Evolutionary conservation across 2,797 vertebrate genomes (phyloP).

Genomic region (Chrysocyon brachyurus): DNA sequence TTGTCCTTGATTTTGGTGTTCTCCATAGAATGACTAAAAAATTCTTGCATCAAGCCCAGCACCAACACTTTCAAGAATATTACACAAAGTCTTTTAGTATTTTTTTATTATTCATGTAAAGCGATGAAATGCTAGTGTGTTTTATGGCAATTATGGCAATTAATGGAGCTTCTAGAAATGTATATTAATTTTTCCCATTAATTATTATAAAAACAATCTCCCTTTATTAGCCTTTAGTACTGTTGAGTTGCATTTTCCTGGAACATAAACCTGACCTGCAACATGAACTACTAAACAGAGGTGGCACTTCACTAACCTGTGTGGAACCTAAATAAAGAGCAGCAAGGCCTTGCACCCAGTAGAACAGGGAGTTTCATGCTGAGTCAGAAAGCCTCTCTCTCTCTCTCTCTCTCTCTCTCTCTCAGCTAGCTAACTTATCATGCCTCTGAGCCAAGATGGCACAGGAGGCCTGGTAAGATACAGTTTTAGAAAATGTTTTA

Average conservation of each 20-base stretch:
- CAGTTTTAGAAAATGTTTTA: background rate
- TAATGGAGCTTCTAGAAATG: background rate
- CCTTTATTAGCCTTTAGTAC: background rate
- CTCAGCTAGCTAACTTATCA: background rate
- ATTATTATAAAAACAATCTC: background rate
- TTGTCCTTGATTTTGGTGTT: background rate
- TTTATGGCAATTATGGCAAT: background rate
- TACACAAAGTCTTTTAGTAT: background rate
- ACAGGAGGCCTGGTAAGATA: background rate
- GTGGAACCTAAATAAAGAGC: background rate
- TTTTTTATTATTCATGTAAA: constrained; percentile 20
- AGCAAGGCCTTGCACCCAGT: background rate
- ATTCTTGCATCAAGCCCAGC: background rate
- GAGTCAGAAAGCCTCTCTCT: background rate
- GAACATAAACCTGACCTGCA: background rate
- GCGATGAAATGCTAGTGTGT: background rate
- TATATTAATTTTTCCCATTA: constrained; percentile 47
- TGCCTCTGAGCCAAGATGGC: background rate
- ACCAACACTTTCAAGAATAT: constrained; percentile 38
- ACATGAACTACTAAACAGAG: background rate
- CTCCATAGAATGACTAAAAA: background rate
- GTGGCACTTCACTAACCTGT: background rate
- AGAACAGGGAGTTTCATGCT: background rate
- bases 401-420: background rate
- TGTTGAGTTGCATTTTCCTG: constrained; percentile 6